A percentile compares a stretch with the other conserved stretches of the same genome.
phyloP scores from a whole-genome alignment of 2,113 vertebrate species.

The Patagioenas fasciata region DNA sequence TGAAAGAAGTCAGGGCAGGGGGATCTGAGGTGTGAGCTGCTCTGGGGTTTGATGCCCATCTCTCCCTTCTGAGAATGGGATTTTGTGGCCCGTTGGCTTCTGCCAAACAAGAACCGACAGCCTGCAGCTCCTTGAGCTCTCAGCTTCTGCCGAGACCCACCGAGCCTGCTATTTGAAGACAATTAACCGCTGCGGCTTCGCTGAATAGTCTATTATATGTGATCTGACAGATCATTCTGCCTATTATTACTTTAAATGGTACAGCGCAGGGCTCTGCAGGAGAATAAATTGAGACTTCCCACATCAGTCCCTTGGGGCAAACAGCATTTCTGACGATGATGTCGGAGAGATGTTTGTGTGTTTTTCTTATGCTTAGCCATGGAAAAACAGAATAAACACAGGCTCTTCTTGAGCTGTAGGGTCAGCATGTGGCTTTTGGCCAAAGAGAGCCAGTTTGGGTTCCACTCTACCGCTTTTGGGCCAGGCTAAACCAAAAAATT shows the following conservation, averaged over 20 bases:
- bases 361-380: background rate
- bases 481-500: constrained; percentile 4
- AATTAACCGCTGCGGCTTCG: background rate
- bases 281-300: constrained; percentile 34
- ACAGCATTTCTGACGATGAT: constrained; percentile 16
- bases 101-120: background rate
- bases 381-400: background rate
- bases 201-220: background rate
- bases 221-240: constrained; percentile 4
- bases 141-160: background rate
- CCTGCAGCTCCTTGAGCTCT: background rate
- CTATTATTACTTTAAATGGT: background rate
- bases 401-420: background rate
- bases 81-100: background rate
- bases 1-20: rapidly evolving
- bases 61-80: background rate
- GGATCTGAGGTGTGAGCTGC: background rate
- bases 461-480: background rate
- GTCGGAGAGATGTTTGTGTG: background rate
- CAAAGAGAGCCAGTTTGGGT: constrained; percentile 6
- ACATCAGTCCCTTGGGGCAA: background rate
- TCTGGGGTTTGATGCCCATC: background rate
- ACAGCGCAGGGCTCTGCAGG: background rate
- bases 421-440: background rate
- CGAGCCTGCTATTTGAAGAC: background rate